These are phyloP conservation scores for Acanthurus leucopareius DNA, from an alignment of 2,797 vertebrate species.

Conservation along the genomic window DNA sequence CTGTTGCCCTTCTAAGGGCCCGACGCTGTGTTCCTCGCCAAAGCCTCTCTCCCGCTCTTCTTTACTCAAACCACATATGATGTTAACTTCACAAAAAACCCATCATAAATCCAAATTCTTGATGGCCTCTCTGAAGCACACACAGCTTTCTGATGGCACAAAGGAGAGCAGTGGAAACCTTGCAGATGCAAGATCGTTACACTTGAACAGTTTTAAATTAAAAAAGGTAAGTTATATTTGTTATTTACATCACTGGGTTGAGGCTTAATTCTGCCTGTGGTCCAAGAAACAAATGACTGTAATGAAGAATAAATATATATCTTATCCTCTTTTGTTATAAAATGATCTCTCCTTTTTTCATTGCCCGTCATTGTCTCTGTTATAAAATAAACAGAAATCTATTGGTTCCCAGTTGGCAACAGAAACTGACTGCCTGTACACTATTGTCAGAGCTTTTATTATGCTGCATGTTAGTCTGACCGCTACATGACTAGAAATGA, in stretches of 20 bases:
- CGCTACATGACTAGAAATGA: slow-evolving; percentile 65
- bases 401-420: slow-evolving; percentile 21
- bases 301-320: slow-evolving; percentile 4
- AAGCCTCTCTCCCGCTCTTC: slow-evolving; percentile 49
- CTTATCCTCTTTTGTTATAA: background rate
- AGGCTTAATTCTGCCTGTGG: background rate
- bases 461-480: slow-evolving; percentile 50
- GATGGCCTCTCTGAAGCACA: slow-evolving; percentile 51
- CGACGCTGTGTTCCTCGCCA: slow-evolving; percentile 41
- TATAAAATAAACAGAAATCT: slow-evolving; percentile 51
- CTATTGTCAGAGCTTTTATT: slow-evolving; percentile 65
- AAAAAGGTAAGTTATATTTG: slow-evolving; percentile 86
- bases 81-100: slow-evolving; percentile 57
- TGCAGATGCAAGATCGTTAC: slow-evolving; percentile 83
- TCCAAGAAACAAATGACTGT: slow-evolving; percentile 1
- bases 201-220: slow-evolving; percentile 85
- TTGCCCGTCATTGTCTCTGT: slow-evolving; percentile 52
- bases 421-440: slow-evolving; percentile 54
- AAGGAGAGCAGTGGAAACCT: slow-evolving; percentile 89
- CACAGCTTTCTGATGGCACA: slow-evolving; percentile 43
- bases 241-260: background rate
- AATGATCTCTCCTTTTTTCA: slow-evolving; percentile 14
- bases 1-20: slow-evolving; percentile 47
- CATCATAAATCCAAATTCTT: slow-evolving; percentile 47
- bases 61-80: slow-evolving; percentile 54